Evolutionary conservation across 2,888 invertebrate species (phyloP).

Genomic region (Congeria kusceri): DNA sequence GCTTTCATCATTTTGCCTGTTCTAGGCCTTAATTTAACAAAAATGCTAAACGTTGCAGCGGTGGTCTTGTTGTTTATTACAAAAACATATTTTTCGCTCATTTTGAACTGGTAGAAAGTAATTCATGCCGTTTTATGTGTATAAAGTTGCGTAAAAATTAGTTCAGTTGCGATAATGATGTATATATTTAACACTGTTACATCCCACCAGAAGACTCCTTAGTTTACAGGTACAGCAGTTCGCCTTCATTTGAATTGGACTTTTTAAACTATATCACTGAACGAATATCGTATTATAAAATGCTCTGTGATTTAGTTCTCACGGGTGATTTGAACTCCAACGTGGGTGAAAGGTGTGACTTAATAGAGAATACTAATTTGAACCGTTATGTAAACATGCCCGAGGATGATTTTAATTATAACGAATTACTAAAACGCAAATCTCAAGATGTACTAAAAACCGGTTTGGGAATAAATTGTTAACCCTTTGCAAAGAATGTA

Average conservation of each 20-base stretch:
- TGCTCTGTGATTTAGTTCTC: slow-evolving; percentile 12
- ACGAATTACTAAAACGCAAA: slow-evolving; percentile 4
- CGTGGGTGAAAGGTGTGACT: slow-evolving; percentile 20
- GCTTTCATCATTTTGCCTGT: slow-evolving; percentile 30
- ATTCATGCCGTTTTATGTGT: slow-evolving; percentile 39
- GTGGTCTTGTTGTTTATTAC: slow-evolving; percentile 28
- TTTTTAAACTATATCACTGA: slow-evolving; percentile 15
- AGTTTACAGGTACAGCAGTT: slow-evolving; percentile 27
- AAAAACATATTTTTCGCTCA: slow-evolving; percentile 16
- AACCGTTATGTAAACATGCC: slow-evolving; percentile 26
- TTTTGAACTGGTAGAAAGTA: slow-evolving; percentile 19
- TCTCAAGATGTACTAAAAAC: slow-evolving; percentile 13
- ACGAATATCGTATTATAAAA: slow-evolving; percentile 19
- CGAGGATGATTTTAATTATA: slow-evolving; percentile 5
- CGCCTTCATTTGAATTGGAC: slow-evolving; percentile 30
- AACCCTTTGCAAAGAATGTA: slow-evolving; percentile 25
- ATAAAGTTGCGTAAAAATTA: slow-evolving; percentile 17
- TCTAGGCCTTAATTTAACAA: slow-evolving; percentile 23
- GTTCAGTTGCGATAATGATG: slow-evolving; percentile 8
- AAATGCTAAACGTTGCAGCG: slow-evolving; percentile 31
- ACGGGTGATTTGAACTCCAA: slow-evolving; percentile 35
- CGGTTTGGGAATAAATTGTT: slow-evolving; percentile 17
- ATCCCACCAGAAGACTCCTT: slow-evolving; percentile 39
- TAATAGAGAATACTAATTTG: slow-evolving; percentile 14
- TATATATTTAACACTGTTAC: slow-evolving; percentile 31